Evolutionary conservation across 2,888 invertebrate species (phyloP).

Genomic region (Teleogryllus oceanicus): DNA sequence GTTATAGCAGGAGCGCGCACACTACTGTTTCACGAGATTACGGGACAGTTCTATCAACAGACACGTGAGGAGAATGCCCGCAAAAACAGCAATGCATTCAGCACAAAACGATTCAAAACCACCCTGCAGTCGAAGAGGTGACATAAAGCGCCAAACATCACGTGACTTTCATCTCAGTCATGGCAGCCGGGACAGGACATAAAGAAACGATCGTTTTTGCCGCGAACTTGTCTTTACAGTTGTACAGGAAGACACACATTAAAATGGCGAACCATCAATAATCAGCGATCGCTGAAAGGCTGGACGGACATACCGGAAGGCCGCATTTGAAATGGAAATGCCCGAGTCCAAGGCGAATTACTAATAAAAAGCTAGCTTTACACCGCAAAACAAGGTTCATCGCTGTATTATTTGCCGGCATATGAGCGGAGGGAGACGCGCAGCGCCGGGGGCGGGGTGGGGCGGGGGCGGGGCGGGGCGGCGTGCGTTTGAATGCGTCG

Average conservation of each 20-base stretch:
- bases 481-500: too few species aligned
- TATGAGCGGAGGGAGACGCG: not conserved
- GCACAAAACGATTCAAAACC: conserved; percentile 18
- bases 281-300: not conserved
- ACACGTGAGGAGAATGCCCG: not conserved
- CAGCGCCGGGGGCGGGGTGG: too few species aligned
- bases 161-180: not conserved
- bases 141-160: not conserved
- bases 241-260: conserved; percentile 10
- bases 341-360: not conserved
- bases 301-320: not conserved
- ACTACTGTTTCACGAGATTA: not conserved
- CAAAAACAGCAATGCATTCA: not conserved
- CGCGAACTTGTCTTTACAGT: not conserved
- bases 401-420: not conserved
- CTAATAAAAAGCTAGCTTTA: conserved; percentile 6
- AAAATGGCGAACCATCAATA: conserved; percentile 18
- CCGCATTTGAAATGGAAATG: conserved; percentile 6
- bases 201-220: not conserved
- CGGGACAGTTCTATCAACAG: not conserved
- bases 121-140: not conserved
- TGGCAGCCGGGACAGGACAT: not conserved
- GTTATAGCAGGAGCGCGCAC: not conserved
- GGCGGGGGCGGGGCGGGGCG: too few species aligned
- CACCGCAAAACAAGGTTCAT: not conserved